Percentiles rank a stretch among this genome's conserved stretches.
These are phyloP conservation scores for Sciaenops ocellatus DNA, from an alignment of 2,797 vertebrate genomes.

Conservation along the genomic window DNA sequence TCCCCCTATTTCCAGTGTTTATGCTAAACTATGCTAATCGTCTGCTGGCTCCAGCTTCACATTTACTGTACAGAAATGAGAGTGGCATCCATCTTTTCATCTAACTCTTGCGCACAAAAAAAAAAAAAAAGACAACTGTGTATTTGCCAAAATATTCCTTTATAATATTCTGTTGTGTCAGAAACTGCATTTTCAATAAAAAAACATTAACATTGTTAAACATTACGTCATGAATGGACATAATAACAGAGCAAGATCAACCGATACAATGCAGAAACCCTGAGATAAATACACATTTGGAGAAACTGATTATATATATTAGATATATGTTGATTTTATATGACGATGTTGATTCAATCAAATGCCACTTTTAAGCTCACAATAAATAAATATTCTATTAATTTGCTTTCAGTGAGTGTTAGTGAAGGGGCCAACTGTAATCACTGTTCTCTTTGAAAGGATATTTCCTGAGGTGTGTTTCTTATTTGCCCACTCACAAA, in stretches of 20 bases:
- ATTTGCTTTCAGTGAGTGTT: not conserved
- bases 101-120: too few species aligned
- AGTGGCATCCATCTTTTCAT: not conserved
- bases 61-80: not conserved
- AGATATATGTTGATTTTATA: not conserved
- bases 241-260: not conserved
- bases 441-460: not conserved
- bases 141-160: too few species aligned
- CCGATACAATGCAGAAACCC: not conserved
- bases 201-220: too few species aligned
- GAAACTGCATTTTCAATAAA: too few species aligned
- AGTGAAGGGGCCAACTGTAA: not conserved
- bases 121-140: not conserved
- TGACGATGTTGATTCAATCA: not conserved
- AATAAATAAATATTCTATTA: not conserved
- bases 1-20: not conserved
- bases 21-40: constrained; percentile 8
- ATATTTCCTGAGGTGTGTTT: not conserved
- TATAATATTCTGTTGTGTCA: too few species aligned
- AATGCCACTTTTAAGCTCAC: not conserved
- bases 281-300: not conserved
- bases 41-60: not conserved
- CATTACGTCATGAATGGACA: not conserved
- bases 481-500: not conserved
- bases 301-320: not conserved